Conservation (phyloP, 2,113 vertebrate species). For the Phalacrocorax pelagicus region DNA sequence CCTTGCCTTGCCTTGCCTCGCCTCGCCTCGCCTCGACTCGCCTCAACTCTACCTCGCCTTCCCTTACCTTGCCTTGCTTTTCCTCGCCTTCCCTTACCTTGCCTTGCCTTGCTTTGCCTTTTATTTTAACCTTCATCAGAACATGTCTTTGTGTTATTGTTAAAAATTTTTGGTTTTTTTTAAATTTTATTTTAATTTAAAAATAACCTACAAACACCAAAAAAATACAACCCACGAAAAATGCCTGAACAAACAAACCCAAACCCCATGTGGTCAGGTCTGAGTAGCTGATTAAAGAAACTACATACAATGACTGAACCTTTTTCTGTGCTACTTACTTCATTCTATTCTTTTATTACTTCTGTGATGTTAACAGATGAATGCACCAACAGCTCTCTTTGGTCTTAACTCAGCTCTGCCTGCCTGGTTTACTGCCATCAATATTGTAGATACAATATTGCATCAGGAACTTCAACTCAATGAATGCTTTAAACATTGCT, state of each 20-base stretch:
- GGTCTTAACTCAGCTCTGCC: neutral
- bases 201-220: fast-evolving
- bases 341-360: neutral
- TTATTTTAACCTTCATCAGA: neutral
- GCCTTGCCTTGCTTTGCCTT: neutral
- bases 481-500: neutral
- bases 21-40: neutral
- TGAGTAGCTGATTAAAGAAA: neutral
- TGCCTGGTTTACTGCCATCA: neutral
- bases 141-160: fast-evolving
- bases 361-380: conserved; percentile 36
- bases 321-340: neutral
- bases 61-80: neutral
- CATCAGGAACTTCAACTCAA: neutral
- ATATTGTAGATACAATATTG: neutral
- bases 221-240: neutral
- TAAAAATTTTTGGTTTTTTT: neutral
- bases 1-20: too few species aligned
- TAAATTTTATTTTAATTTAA: neutral
- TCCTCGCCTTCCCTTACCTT: neutral
- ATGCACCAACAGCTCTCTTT: conserved; percentile 16
- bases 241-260: fast-evolving
- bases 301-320: neutral
- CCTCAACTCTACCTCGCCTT: too few species aligned
- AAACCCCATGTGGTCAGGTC: neutral